Base-by-base conservation (phyloP, 1,140 invertebrate species). In the Streblospio benedicti region DNA sequence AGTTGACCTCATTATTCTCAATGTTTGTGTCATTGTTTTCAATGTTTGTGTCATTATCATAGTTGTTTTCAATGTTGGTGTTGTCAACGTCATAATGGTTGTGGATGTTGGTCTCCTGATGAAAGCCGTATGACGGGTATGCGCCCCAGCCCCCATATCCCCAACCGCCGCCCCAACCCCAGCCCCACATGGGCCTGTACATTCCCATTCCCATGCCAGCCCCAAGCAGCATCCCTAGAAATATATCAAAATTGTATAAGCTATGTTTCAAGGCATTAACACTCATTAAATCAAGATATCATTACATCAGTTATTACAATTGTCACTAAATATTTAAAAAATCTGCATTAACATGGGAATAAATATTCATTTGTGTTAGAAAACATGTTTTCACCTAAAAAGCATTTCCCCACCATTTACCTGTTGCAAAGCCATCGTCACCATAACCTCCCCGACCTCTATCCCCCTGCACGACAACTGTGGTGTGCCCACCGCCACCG, bases 161-260 rank as follows among this genome's bases (percentile, higher is more conserved):
- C 60, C 60, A 61, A n/a, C 52, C 60, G 20, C 60, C 60, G 18
- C 60, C 60, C 41, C 51, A 61, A 12, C 60, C 60, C 12, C 33
- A 53, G 18, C 51, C 51, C 51, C 51, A 53, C 23, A n/a, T n/a
- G n/a, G 25, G 51, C 23, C 23, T 27, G 25, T 53, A 32, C 51
- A 53, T 53, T 32, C 51, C 51, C 9, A 23, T 20, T 23, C 51
- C 51, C 25, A 53, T 27, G 18, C 23, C 51, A 53, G 27, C 51
- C 4, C 51, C 51, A 5, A 53, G 51, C 51, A 53, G 31, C 51
- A 53, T 53, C 9, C 51, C 51, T 53, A 25, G 4, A 53, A 53
- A n/a, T n/a, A n/a, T n/a, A n/a, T n/a, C n/a, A n/a, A n/a, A n/a
- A n/a, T n/a, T n/a, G n/a, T n/a, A n/a, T n/a, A n/a, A n/a, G n/a